Percentiles rank a stretch among this genome's conserved stretches.
These are phyloP conservation scores for Oreochromis niloticus DNA, from an alignment of 2,113 vertebrate genomes.

Conservation along the genomic window DNA sequence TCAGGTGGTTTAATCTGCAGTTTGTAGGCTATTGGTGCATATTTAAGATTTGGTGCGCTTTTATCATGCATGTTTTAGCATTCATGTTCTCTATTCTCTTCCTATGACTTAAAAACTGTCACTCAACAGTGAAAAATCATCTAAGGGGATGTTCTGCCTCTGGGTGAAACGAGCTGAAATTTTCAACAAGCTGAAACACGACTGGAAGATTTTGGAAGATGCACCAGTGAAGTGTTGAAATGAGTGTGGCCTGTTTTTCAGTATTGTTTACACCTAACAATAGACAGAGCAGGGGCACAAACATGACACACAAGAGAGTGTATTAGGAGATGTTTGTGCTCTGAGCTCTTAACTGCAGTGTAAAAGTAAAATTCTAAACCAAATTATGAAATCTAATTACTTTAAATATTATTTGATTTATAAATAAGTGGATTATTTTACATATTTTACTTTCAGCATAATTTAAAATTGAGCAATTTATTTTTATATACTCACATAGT, in stretches of 20 bases:
- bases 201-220: neutral
- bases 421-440: neutral
- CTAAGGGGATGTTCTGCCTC: conserved; percentile 3
- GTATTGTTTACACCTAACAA: neutral
- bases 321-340: neutral
- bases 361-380: neutral
- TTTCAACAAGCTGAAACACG: conserved; percentile 43
- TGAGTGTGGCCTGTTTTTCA: neutral
- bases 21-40: neutral
- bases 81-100: neutral
- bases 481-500: neutral
- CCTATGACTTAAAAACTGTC: neutral
- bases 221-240: neutral
- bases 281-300: neutral
- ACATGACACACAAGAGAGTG: neutral
- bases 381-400: neutral
- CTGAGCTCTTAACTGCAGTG: neutral
- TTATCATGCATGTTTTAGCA: neutral
- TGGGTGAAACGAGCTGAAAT: conserved; percentile 14
- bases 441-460: neutral
- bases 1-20: neutral
- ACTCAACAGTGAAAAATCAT: conserved; percentile 36
- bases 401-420: neutral
- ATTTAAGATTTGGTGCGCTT: neutral
- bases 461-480: neutral